phyloP scores from a whole-genome alignment of 2,888 invertebrate genomes.

The Cephonodes hylas region DNA sequence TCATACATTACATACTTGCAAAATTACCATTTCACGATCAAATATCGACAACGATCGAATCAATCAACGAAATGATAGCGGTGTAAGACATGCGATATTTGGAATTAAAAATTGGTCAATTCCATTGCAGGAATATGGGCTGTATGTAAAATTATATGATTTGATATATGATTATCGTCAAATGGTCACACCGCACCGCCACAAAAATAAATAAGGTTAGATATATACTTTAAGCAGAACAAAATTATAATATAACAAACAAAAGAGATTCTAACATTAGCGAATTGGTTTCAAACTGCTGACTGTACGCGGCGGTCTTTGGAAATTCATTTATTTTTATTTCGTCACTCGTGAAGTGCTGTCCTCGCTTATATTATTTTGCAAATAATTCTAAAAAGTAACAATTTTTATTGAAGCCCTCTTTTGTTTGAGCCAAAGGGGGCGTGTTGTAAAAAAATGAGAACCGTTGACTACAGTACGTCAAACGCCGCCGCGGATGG shows the following conservation, averaged over 20 bases:
- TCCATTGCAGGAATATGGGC: conserved; percentile 5
- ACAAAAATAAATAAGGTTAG: conserved; percentile 65
- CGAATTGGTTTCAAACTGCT: conserved; percentile 22
- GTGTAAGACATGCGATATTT: background rate
- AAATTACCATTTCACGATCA: background rate
- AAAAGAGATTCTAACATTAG: conserved; percentile 20
- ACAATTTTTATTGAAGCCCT: background rate
- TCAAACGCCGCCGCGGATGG: background rate
- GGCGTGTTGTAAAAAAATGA: background rate
- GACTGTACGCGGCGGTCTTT: conserved; percentile 13
- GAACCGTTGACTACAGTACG: background rate
- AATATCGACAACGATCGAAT: background rate
- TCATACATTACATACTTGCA: too few relatives aligned
- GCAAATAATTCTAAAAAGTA: background rate
- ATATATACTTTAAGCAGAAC: conserved; percentile 60
- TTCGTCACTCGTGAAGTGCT: too few relatives aligned
- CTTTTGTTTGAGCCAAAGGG: background rate
- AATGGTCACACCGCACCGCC: conserved; percentile 54
- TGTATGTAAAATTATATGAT: conserved; percentile 2
- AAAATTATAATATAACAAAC: conserved; percentile 31
- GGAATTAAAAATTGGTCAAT: background rate
- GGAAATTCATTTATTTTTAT: background rate
- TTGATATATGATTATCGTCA: conserved; percentile 40
- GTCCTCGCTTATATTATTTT: too few relatives aligned
- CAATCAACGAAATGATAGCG: background rate